A percentile compares a stretch with the other conserved stretches of the same genome.
These are phyloP conservation scores for Acleris holmiana DNA, from an alignment of 2,888 invertebrate genomes.

Conservation along the genomic window DNA sequence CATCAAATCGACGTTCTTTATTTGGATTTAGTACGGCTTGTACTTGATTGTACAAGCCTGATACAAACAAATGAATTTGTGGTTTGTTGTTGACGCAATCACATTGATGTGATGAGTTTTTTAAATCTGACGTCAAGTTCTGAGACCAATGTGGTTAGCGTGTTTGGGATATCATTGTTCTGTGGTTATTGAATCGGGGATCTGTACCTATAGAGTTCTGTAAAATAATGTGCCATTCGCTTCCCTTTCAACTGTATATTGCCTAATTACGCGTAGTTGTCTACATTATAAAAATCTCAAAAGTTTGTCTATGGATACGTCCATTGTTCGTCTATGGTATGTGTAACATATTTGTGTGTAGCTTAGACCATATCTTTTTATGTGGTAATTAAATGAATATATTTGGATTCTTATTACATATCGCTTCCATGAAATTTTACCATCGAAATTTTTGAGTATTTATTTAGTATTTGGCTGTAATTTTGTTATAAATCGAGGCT, in stretches of 20 bases:
- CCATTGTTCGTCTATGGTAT: constrained; percentile 58
- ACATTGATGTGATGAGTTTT: constrained; percentile 29
- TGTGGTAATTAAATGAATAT: constrained; percentile 36
- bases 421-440: constrained; percentile 39
- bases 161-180: constrained; percentile 50
- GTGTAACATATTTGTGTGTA: constrained; percentile 61
- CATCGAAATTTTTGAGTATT: constrained; percentile 36
- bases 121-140: constrained; percentile 44
- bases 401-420: constrained; percentile 40
- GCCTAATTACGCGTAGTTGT: constrained; percentile 51
- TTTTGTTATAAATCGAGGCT: constrained; percentile 35
- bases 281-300: constrained; percentile 48
- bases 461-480: constrained; percentile 39
- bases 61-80: constrained; percentile 50
- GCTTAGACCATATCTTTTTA: constrained; percentile 49
- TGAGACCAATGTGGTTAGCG: constrained; percentile 58
- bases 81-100: constrained; percentile 10
- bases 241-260: constrained; percentile 73
- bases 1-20: constrained; percentile 33
- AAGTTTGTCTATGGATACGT: constrained; percentile 63
- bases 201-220: constrained; percentile 58
- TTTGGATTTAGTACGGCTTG: constrained; percentile 64
- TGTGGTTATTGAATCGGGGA: constrained; percentile 55
- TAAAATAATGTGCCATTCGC: constrained; percentile 80
- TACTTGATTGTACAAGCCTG: constrained; percentile 69